Percentiles rank a stretch among this genome's conserved stretches.
These are phyloP conservation scores for Dinothrombium tinctorium DNA, from an alignment of 1,140 invertebrate genomes.

Conservation along the genomic window DNA sequence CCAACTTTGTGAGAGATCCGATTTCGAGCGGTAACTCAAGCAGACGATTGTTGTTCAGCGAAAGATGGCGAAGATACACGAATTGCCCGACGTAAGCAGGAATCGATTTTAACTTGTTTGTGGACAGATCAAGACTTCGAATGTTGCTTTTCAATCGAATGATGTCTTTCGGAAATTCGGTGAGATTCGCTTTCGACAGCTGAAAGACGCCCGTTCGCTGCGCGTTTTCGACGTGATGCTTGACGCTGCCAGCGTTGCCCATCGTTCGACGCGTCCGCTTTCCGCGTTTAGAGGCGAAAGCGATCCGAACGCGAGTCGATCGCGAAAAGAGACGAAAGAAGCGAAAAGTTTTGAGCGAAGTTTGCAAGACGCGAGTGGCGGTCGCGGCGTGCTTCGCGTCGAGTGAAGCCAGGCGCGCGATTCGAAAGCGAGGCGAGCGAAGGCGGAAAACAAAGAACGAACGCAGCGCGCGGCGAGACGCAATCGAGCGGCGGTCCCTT, in stretches of 20 bases:
- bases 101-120: slow-evolving; percentile 55
- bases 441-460: no score
- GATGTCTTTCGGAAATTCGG: slow-evolving; percentile 29
- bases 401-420: no score
- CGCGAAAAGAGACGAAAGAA: no score
- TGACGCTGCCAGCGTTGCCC: slow-evolving; percentile 46
- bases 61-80: slow-evolving; percentile 52
- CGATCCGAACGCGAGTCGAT: no score
- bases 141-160: slow-evolving; percentile 31
- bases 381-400: no score
- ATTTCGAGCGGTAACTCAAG: slow-evolving; percentile 41
- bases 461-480: no score
- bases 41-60: slow-evolving; percentile 31
- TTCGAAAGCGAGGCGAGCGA: no score
- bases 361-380: no score
- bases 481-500: no score
- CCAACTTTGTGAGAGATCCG: slow-evolving; percentile 51
- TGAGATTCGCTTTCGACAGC: slow-evolving; percentile 50
- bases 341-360: no score
- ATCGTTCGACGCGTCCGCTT: no score
- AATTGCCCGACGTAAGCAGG: slow-evolving; percentile 56
- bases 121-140: slow-evolving; percentile 65
- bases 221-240: slow-evolving; percentile 72
- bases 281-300: no score
- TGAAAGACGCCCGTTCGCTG: slow-evolving; percentile 79